phyloP scores from a whole-genome alignment of 2,888 invertebrate genomes.

The Conchocele bisecta region DNA sequence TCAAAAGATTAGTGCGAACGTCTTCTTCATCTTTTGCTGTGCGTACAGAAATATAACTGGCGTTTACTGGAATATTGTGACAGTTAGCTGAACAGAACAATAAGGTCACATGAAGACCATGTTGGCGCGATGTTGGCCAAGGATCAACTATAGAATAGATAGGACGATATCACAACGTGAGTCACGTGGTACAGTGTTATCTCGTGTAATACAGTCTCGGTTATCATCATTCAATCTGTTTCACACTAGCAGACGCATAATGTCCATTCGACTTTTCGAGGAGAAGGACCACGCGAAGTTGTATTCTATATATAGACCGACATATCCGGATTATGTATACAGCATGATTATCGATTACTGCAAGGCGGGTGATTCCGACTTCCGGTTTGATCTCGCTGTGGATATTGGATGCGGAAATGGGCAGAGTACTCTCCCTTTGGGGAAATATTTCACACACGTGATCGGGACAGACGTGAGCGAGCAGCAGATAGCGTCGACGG shows the following conservation, averaged over 20 bases:
- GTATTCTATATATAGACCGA: conserved; percentile 70
- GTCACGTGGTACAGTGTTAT: too few species aligned
- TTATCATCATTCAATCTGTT: too few species aligned
- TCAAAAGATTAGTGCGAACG: too few species aligned
- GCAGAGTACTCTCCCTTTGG: conserved; percentile 83
- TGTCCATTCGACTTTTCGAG: conserved; percentile 64
- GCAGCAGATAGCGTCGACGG: conserved; percentile 40
- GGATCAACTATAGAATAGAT: too few species aligned
- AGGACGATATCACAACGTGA: too few species aligned
- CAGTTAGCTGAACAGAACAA: too few species aligned
- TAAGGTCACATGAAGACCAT: too few species aligned
- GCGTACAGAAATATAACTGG: too few species aligned
- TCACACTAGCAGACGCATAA: neutral
- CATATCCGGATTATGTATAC: conserved; percentile 62
- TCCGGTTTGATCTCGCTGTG: conserved; percentile 75
- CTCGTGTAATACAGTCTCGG: too few species aligned
- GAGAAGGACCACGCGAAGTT: conserved; percentile 58
- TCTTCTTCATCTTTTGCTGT: too few species aligned
- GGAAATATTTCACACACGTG: conserved; percentile 82
- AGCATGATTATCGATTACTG: conserved; percentile 64
- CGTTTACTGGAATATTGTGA: too few species aligned
- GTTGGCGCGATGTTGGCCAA: too few species aligned
- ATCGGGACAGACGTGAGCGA: conserved; percentile 83
- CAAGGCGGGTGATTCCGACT: conserved; percentile 19
- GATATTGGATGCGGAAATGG: conserved; percentile 85